Evolutionary conservation across 2,888 invertebrate species (phyloP).

Genomic region (Pyrochroa serraticornis): DNA sequence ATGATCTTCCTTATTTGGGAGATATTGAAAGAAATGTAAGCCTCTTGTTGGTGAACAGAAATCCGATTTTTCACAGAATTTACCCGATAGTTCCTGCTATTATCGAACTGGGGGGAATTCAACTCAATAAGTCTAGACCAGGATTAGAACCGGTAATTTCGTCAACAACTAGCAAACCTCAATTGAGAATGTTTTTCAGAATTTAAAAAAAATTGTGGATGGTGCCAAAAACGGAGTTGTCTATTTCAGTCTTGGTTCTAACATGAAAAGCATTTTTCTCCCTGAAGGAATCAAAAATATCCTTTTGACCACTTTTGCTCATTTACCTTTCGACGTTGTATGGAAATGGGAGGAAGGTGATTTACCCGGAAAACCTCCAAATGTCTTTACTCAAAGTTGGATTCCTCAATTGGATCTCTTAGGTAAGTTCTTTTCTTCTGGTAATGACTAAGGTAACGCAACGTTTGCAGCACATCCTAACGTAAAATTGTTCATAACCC

Average conservation of each 20-base stretch:
- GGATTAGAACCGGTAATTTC: slow-evolving; percentile 32
- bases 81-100: slow-evolving; percentile 40
- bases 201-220: slow-evolving; percentile 51
- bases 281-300: slow-evolving; percentile 44
- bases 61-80: slow-evolving; percentile 37
- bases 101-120: slow-evolving; percentile 43
- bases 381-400: slow-evolving; percentile 56
- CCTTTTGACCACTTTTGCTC: slow-evolving; percentile 50
- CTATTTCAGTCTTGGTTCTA: slow-evolving; percentile 58
- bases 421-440: slow-evolving; percentile 34
- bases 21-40: slow-evolving; percentile 41
- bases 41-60: slow-evolving; percentile 41
- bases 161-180: no score
- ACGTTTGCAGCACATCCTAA: slow-evolving; percentile 37
- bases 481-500: slow-evolving; percentile 43
- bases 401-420: slow-evolving; percentile 55
- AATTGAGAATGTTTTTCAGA: slow-evolving; percentile 12
- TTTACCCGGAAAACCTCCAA: slow-evolving; percentile 46
- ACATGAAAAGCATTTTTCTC: slow-evolving; percentile 51
- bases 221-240: slow-evolving; percentile 52
- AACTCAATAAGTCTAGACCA: slow-evolving; percentile 40
- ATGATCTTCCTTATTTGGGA: slow-evolving; percentile 29
- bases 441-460: background rate
- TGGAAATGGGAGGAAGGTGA: slow-evolving; percentile 57
- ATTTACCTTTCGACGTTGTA: slow-evolving; percentile 56